phyloP scores from a whole-genome alignment of 1,140 invertebrate species.

The Formica exsecta region DNA sequence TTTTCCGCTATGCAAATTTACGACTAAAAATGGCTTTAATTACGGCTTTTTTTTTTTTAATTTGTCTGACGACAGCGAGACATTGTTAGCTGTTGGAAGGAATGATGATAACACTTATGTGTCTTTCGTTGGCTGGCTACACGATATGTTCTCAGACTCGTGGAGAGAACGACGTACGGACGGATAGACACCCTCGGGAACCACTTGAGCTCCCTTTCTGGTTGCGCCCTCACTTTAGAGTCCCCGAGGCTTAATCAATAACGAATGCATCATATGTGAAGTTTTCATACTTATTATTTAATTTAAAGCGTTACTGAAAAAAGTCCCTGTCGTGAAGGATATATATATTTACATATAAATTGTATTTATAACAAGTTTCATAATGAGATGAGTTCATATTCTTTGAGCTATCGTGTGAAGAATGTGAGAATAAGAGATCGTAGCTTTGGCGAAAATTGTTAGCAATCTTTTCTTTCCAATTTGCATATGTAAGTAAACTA shows the following conservation, averaged over 20 bases:
- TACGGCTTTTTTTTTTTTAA: not conserved
- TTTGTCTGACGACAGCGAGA: constrained; percentile 66
- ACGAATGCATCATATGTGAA: constrained; percentile 72
- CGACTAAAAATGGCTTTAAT: too few species aligned
- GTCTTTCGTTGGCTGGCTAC: constrained; percentile 70
- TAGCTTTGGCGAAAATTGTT: not conserved
- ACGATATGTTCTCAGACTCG: constrained; percentile 74
- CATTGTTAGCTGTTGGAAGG: constrained; percentile 65
- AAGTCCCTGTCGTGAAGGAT: not conserved
- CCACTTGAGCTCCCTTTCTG: constrained; percentile 75
- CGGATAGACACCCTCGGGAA: constrained; percentile 77
- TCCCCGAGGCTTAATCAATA: constrained; percentile 78
- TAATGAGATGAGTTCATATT: constrained; percentile 1
- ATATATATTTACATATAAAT: not conserved
- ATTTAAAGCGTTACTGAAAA: constrained; percentile 48
- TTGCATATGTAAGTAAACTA: constrained; percentile 32
- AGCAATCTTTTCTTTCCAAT: constrained; percentile 17
- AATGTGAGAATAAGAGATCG: not conserved
- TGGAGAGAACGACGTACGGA: constrained; percentile 75
- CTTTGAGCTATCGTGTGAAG: not conserved
- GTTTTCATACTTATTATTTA: constrained; percentile 75
- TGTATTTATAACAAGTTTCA: not conserved
- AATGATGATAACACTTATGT: constrained; percentile 71
- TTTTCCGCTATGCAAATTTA: not conserved
- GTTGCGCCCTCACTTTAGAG: constrained; percentile 72